Evolutionary conservation across 2,113 vertebrate species (phyloP), one percentile per base, ranked within the genome.

Genomic region (Prunella himalayana): DNA sequence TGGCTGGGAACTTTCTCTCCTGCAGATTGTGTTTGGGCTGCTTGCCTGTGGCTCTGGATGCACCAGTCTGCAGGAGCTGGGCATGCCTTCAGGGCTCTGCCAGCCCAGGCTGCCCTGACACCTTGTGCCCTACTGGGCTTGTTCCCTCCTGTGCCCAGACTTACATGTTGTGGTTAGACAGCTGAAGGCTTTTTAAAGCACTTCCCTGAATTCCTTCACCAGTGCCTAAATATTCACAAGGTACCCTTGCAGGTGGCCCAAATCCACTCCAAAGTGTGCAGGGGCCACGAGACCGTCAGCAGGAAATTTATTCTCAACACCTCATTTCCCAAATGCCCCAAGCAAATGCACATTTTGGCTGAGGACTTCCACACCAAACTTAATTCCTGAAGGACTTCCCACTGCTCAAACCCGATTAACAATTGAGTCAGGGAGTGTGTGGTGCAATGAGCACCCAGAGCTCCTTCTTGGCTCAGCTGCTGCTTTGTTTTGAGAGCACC

Each of bases 241-340:
- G 5, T 42, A 21, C 5, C 3, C 15, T 53, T 57, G 18, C 7
- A 82, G n/a, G 45, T 39, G 8, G 15, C 42, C 59, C 7, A 6
- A 70, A 91, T 50, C 28, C 23, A 42, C 54, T 9, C 20, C 11
- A 13, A 69, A 64, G 8, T 23, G 5, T 21, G 16, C 49, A 53
- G 41, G 16, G 30, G 5, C 31, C 28, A 17, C 0, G 5, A 3
- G 3, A 30, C 6, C 0, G 0, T 15, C 41, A 42, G 39, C 31
- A 59, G 24, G 10, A 33, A 64, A 19, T 28, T 47, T 47, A 63
- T 6, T 12, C 63, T 39, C 10, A 15, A 4, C 24, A 4, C 8
- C 13, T 66, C 1, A 1, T 28, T 92, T 87, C 41, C 33, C 50
- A 91, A 41, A 30, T 20, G 13, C 60, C n/a, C 37, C 49, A 53